Base-by-base conservation (phyloP, 1,140 invertebrate genomes). In the Eupeodes corollae region DNA sequence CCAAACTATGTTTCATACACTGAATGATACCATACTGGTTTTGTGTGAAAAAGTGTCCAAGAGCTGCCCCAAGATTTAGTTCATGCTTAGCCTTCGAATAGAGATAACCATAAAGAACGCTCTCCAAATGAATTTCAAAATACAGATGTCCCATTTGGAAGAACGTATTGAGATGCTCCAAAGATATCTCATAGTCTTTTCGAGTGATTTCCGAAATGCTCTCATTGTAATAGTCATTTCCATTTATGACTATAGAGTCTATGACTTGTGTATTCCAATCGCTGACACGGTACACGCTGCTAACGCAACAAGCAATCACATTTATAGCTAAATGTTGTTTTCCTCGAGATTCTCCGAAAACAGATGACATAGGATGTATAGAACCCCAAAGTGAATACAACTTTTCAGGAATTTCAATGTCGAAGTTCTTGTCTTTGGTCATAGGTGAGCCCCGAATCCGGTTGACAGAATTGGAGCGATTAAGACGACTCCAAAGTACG, bases 391-490 rank as follows among this genome's bases (percentile, higher is more conserved):
- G 54, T 0, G 77, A 79, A 61, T 70, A 79, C 3, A 80, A 54
- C 43, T 79, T 75, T 1, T 73, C 72, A n/a, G 72, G 69, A 52
- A 78, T 78, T 60, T 79, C 78, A 3, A 79, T 71, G 52, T 79
- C 75, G 72, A 74, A 80, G 46, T 77, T 71, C 54, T 76, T 75
- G 69, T 76, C 67, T 37, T 63, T 66, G 41, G 71, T 69, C 16
- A 66, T 58, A 0, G 72, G 66, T 34, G 69, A 62, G 44, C 67
- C 67, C 47, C 74, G 64, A 16, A 70, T 66, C 13, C 71, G 61
- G 14, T 73, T 73, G 5, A 71, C 56, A 41, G 71, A 71, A 48
- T 75, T 76, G 2, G 61, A 52, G 5, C 65, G 52, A 49, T 66
- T 73, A 57, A 73, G 67, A 26, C 74, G 58, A 40, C 73, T 74